These are phyloP conservation scores for Blastobasis lacticolella DNA, from an alignment of 2,888 invertebrate species.

Conservation along the genomic window DNA sequence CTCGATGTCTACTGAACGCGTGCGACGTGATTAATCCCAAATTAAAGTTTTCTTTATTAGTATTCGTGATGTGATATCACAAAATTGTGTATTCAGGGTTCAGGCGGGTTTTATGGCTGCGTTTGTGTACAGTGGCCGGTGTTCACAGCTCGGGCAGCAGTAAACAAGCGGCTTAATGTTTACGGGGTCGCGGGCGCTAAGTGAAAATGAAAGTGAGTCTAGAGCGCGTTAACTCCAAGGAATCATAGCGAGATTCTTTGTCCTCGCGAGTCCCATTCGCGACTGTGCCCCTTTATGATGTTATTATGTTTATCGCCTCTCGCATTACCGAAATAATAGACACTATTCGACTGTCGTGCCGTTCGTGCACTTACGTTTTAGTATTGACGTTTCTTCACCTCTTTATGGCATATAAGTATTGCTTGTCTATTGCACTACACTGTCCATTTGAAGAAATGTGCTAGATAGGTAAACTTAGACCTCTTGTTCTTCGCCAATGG, in stretches of 20 bases:
- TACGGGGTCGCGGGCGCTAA: slow-evolving; percentile 55
- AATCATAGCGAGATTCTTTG: slow-evolving; percentile 36
- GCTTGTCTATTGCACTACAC: too few relatives aligned
- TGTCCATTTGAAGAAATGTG: too few relatives aligned
- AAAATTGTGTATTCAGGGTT: too few relatives aligned
- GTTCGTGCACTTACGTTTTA: slow-evolving; percentile 6
- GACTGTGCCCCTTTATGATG: slow-evolving; percentile 31
- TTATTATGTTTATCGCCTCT: slow-evolving; percentile 36
- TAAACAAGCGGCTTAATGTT: slow-evolving; percentile 60
- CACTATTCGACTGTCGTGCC: slow-evolving; percentile 1
- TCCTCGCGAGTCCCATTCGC: slow-evolving; percentile 7
- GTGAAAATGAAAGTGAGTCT: slow-evolving; percentile 65
- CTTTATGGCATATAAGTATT: too few relatives aligned
- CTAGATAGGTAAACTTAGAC: too few relatives aligned
- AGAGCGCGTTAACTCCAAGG: slow-evolving; percentile 43
- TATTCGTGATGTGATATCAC: too few relatives aligned
- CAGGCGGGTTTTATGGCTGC: too few relatives aligned
- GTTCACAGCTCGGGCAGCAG: slow-evolving; percentile 17
- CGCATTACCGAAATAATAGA: slow-evolving; percentile 24
- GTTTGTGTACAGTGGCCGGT: too few relatives aligned
- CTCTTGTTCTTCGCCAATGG: too few relatives aligned
- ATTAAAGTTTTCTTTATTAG: too few relatives aligned
- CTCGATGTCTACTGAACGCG: too few relatives aligned
- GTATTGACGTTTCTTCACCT: background rate
- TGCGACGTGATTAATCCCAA: too few relatives aligned